Conservation (phyloP, 2,888 invertebrate genomes). For the Hypercompe scribonia region DNA sequence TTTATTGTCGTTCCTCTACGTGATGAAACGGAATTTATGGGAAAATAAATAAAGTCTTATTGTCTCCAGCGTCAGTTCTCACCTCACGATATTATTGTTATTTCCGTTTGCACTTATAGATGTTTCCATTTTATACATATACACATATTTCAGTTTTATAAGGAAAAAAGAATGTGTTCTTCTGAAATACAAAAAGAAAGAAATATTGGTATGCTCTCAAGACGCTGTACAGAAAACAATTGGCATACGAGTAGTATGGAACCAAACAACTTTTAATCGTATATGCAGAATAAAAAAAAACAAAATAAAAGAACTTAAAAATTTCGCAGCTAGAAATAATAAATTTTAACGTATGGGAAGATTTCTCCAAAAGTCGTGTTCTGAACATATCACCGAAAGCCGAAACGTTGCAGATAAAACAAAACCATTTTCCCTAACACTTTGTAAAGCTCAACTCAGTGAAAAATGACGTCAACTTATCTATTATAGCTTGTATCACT, state of each 20-base stretch:
- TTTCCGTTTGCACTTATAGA: slow-evolving; percentile 3
- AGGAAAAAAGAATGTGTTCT: neutral
- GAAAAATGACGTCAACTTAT: slow-evolving; percentile 27
- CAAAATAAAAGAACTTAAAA: neutral
- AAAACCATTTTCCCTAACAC: slow-evolving; percentile 21
- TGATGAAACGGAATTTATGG: slow-evolving; percentile 38
- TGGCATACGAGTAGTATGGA: too few relatives aligned
- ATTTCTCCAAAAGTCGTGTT: slow-evolving; percentile 8
- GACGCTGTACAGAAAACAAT: too few relatives aligned
- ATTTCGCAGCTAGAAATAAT: neutral
- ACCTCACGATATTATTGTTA: neutral
- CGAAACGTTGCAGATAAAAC: slow-evolving; percentile 23
- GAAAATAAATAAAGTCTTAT: slow-evolving; percentile 38
- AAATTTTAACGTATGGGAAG: neutral
- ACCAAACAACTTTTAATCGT: too few relatives aligned
- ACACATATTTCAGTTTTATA: neutral
- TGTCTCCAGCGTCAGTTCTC: slow-evolving; percentile 29
- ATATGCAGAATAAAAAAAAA: neutral
- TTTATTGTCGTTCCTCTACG: slow-evolving; percentile 33
- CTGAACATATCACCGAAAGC: slow-evolving; percentile 19
- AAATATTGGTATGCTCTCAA: too few relatives aligned
- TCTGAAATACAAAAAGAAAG: neutral
- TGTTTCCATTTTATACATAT: neutral
- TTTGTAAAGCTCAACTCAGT: slow-evolving; percentile 25
- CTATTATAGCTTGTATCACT: slow-evolving; percentile 24